phyloP scores from a whole-genome alignment of 1,140 invertebrate species.

The Mylabris phalerata region DNA sequence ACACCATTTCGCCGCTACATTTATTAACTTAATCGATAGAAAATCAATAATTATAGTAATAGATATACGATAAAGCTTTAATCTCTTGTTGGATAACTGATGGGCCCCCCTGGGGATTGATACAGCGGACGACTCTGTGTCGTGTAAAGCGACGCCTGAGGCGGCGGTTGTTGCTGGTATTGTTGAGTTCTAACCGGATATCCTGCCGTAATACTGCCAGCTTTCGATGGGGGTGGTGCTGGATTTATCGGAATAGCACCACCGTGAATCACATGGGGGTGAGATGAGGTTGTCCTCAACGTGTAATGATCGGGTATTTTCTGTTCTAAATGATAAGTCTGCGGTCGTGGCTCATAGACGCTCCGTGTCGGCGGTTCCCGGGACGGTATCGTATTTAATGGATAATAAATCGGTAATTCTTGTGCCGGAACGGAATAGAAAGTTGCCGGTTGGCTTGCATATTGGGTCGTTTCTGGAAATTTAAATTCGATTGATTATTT shows the following conservation, averaged over 20 bases:
- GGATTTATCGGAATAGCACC: conserved; percentile 33
- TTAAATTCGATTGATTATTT: conserved; percentile 1
- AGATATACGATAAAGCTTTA: conserved; percentile 11
- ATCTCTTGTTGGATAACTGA: conserved; percentile 35
- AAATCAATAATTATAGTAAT: background rate
- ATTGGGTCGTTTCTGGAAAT: conserved; percentile 39
- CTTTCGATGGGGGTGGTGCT: conserved; percentile 32
- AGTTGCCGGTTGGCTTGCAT: conserved; percentile 29
- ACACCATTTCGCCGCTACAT: too few relatives aligned
- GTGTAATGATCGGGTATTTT: conserved; percentile 35
- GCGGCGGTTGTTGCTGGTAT: conserved; percentile 34
- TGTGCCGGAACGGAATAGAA: conserved; percentile 35
- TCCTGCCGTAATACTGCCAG: conserved; percentile 38
- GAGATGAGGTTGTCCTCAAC: conserved; percentile 28
- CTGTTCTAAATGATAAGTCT: conserved; percentile 36
- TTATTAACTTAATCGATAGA: too few relatives aligned
- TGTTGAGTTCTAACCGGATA: conserved; percentile 39
- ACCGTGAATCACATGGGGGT: conserved; percentile 35
- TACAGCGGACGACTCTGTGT: conserved; percentile 37
- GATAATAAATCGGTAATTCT: conserved; percentile 37
- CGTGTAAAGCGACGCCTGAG: conserved; percentile 36
- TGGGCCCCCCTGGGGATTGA: conserved; percentile 30
- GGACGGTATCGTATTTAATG: conserved; percentile 20
- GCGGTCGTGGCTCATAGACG: conserved; percentile 35
- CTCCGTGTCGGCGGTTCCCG: conserved; percentile 33